Conservation (phyloP, 2,797 vertebrate species). For the Sebastes kiyomatsui region DNA sequence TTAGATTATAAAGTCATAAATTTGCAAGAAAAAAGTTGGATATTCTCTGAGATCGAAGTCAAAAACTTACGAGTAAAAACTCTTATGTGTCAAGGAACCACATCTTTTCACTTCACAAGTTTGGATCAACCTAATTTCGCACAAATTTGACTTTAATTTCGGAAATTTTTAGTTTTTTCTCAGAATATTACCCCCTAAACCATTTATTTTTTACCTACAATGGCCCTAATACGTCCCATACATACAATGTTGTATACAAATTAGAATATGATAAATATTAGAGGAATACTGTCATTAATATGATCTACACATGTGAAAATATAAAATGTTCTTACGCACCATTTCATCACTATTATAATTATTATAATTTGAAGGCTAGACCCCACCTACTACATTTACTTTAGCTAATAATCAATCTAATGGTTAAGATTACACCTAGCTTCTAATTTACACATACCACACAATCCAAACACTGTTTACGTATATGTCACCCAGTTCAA, state of each 20-base stretch:
- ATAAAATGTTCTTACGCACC: neutral
- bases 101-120: neutral
- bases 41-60: accelerated
- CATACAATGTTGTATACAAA: neutral
- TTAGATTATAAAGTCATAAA: no score
- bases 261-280: neutral
- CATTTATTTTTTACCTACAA: neutral
- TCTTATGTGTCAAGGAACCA: no score
- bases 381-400: neutral
- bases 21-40: no score
- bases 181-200: no score
- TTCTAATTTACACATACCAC: neutral
- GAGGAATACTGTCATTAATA: neutral
- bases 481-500: neutral
- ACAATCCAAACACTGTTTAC: slow-evolving; percentile 1
- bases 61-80: accelerated
- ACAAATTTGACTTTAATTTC: neutral
- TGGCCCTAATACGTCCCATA: neutral
- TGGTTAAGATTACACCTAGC: neutral
- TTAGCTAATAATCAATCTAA: neutral
- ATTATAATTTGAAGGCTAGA: neutral
- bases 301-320: neutral
- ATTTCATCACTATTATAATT: neutral
- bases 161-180: no score
- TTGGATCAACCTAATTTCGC: neutral